A percentile compares a stretch with the other conserved stretches of the same genome.
Conservation (phyloP, 2,888 invertebrate species). For the Cistogaster globosa region DNA sequence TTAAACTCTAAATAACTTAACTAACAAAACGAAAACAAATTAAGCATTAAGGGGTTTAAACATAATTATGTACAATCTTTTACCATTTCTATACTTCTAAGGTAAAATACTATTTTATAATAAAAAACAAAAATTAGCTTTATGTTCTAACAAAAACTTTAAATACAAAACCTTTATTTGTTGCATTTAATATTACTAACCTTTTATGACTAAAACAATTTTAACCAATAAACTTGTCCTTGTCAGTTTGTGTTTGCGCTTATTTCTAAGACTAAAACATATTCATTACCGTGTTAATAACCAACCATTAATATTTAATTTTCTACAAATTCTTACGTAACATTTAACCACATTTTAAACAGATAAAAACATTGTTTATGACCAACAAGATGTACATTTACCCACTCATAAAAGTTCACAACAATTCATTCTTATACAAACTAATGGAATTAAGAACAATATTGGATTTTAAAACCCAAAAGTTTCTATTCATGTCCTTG, state of each 20-base stretch:
- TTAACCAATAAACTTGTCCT: conserved; percentile 13
- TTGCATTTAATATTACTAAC: conserved; percentile 9
- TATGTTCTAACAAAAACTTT: neutral
- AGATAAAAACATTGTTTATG: conserved; percentile 69
- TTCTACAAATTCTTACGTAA: conserved; percentile 69
- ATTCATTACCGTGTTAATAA: conserved; percentile 69
- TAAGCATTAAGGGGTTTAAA: too few relatives aligned
- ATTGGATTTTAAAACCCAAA: conserved; percentile 47
- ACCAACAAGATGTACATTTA: conserved; percentile 69
- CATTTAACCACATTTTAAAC: conserved; percentile 71
- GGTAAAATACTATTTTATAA: too few relatives aligned
- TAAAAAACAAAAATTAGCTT: conserved; percentile 39
- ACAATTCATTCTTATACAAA: neutral
- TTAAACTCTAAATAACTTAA: too few relatives aligned
- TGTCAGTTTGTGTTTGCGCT: conserved; percentile 38
- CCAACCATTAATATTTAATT: conserved; percentile 69
- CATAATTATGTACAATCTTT: too few relatives aligned
- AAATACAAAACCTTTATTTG: neutral
- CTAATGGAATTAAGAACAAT: conserved; percentile 43
- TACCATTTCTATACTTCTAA: too few relatives aligned
- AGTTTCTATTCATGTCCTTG: conserved; percentile 53
- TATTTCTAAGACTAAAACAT: conserved; percentile 41
- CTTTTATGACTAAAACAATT: neutral
- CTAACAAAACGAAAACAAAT: too few relatives aligned
- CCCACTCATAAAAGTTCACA: conserved; percentile 53